phyloP scores from a whole-genome alignment of 2,113 vertebrate species.

The Cnemophilus loriae region DNA sequence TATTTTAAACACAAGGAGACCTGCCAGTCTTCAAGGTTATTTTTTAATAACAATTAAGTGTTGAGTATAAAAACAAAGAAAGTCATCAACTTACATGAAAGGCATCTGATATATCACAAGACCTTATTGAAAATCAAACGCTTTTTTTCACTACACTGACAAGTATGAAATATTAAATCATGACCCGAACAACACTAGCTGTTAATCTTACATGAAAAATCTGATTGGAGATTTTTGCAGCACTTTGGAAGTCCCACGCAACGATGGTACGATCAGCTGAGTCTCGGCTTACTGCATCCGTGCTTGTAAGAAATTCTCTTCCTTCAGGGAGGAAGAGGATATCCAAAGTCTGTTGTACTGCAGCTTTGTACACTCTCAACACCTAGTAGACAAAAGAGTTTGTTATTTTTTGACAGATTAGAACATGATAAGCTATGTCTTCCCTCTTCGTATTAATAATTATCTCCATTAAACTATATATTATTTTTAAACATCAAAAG shows the following conservation, averaged over 20 bases:
- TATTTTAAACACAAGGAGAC: not conserved
- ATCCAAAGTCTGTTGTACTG: conserved; percentile 92
- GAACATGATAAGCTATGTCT: not conserved
- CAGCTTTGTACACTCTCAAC: conserved; percentile 84
- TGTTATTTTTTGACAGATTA: not conserved
- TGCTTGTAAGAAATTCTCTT: conserved; percentile 88
- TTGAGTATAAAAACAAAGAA: not conserved
- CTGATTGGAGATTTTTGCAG: conserved; percentile 95
- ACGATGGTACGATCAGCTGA: conserved; percentile 94
- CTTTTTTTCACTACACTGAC: not conserved
- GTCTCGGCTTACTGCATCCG: conserved; percentile 91
- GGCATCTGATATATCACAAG: not conserved
- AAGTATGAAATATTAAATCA: not conserved
- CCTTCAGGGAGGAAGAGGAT: conserved; percentile 88
- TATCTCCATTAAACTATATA: not conserved
- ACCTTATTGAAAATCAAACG: not conserved
- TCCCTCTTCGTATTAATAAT: not conserved
- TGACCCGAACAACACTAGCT: not conserved
- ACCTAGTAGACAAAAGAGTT: conserved; percentile 66
- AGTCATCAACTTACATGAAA: not conserved
- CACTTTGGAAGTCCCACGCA: conserved; percentile 90
- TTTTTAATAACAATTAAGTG: not conserved
- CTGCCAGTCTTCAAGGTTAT: not conserved
- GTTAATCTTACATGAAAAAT: conserved; percentile 88
- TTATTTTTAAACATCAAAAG: not conserved